Conservation (phyloP, 2,888 invertebrate species). For the Acleris emargana region DNA sequence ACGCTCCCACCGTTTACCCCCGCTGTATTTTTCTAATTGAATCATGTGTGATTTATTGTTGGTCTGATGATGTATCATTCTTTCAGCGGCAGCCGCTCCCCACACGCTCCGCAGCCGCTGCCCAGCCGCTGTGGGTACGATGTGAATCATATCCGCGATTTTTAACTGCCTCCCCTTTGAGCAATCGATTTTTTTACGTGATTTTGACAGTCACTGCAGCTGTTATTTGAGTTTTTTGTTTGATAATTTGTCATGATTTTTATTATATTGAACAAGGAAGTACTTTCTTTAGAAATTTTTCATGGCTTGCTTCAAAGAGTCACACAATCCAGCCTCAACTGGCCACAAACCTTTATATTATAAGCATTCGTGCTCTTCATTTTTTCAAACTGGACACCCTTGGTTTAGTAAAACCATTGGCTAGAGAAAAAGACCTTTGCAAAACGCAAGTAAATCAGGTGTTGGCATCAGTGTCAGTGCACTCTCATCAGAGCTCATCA, state of each 20-base stretch:
- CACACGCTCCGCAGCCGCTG: constrained; percentile 51
- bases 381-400: too few species aligned
- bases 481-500: constrained; percentile 52
- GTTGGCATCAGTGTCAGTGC: constrained; percentile 26
- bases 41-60: constrained; percentile 83
- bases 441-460: constrained; percentile 29
- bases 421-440: too few species aligned
- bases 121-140: constrained; percentile 75
- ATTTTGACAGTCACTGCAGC: constrained; percentile 50
- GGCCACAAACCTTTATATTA: too few species aligned
- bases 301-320: too few species aligned
- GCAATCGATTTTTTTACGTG: constrained; percentile 64
- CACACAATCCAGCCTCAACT: too few species aligned
- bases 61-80: constrained; percentile 84
- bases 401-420: too few species aligned
- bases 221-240: too few species aligned
- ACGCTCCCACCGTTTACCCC: constrained; percentile 60
- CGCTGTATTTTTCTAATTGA: constrained; percentile 82
- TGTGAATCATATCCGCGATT: constrained; percentile 73
- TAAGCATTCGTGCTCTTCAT: too few species aligned
- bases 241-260: too few species aligned
- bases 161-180: constrained; percentile 68
- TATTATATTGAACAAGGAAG: too few species aligned
- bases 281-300: too few species aligned
- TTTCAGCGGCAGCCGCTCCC: constrained; percentile 81